These are phyloP conservation scores for Oscheius sp. DNA, from an alignment of 2,888 invertebrate genomes.

Conservation along the genomic window DNA sequence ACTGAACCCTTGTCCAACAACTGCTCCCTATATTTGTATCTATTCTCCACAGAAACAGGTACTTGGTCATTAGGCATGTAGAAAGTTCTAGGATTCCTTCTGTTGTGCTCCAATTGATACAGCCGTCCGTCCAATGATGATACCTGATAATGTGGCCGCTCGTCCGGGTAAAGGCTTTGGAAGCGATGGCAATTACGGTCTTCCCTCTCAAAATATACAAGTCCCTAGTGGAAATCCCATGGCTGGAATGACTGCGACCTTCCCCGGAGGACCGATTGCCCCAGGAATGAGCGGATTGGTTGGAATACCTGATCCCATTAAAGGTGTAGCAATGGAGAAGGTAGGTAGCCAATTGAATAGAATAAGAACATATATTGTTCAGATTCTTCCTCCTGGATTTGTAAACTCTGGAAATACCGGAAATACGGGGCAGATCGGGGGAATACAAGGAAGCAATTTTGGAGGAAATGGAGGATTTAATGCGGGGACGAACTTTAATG, in stretches of 20 bases:
- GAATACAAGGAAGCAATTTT: neutral
- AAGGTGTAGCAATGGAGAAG: conserved; percentile 40
- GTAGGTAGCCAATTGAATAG: neutral
- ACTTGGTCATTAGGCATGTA: neutral
- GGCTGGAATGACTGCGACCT: conserved; percentile 46
- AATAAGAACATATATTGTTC: neutral
- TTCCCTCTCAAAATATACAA: neutral
- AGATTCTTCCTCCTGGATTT: conserved; percentile 42
- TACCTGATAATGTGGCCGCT: conserved; percentile 38
- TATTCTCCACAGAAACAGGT: conserved; percentile 68
- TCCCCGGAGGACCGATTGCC: conserved; percentile 42
- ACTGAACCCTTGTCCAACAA: conserved; percentile 66
- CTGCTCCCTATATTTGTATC: conserved; percentile 68
- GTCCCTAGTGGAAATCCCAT: conserved; percentile 25
- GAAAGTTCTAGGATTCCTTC: conserved; percentile 57
- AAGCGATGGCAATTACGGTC: neutral
- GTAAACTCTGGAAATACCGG: conserved; percentile 26
- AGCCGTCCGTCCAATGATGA: conserved; percentile 45
- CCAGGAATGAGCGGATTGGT: conserved; percentile 39
- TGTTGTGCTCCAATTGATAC: conserved; percentile 69
- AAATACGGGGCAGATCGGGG: neutral
- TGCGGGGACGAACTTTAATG: conserved; percentile 36
- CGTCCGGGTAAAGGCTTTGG: conserved; percentile 30
- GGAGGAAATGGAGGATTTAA: conserved; percentile 21
- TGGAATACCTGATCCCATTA: conserved; percentile 50